A percentile compares a stretch with the other conserved stretches of the same genome.
Evolutionary conservation across 2,888 invertebrate species (phyloP).

Genomic region (Luperina testacea): DNA sequence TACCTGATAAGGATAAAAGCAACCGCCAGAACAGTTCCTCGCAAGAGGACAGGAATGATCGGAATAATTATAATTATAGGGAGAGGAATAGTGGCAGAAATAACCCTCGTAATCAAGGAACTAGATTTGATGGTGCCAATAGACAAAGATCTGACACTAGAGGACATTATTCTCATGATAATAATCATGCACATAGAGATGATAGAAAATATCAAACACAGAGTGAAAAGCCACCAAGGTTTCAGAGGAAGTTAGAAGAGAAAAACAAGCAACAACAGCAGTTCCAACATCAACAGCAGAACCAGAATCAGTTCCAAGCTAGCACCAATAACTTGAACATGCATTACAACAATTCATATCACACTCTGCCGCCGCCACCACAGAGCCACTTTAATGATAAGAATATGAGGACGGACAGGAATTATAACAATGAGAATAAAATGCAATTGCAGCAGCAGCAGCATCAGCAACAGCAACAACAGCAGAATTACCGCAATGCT

Average conservation of each 20-base stretch:
- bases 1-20: slow-evolving; percentile 85
- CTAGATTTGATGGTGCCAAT: slow-evolving; percentile 79
- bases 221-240: slow-evolving; percentile 91
- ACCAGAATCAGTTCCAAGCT: slow-evolving; percentile 70
- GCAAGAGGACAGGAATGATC: slow-evolving; percentile 80
- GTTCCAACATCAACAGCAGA: slow-evolving; percentile 74
- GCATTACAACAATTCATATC: slow-evolving; percentile 80
- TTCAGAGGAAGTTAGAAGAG: slow-evolving; percentile 90
- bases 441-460: slow-evolving; percentile 69
- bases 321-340: slow-evolving; percentile 72
- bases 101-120: slow-evolving; percentile 78
- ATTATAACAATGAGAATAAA: slow-evolving; percentile 76
- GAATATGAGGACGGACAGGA: slow-evolving; percentile 77
- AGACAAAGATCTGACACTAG: slow-evolving; percentile 79
- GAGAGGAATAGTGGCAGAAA: slow-evolving; percentile 81
- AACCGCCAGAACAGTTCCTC: slow-evolving; percentile 76
- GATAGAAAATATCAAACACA: slow-evolving; percentile 85
- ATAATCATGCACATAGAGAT: slow-evolving; percentile 80
- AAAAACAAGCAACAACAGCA: slow-evolving; percentile 85
- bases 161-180: slow-evolving; percentile 83
- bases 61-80: slow-evolving; percentile 77
- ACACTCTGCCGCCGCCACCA: slow-evolving; percentile 68
- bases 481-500: slow-evolving; percentile 73
- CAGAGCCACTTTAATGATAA: slow-evolving; percentile 79
- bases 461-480: slow-evolving; percentile 48